Evolutionary conservation across 2,113 vertebrate genomes (phyloP), one percentile per base, ranked within the genome.

Genomic region (Atlantisia rogersi): DNA sequence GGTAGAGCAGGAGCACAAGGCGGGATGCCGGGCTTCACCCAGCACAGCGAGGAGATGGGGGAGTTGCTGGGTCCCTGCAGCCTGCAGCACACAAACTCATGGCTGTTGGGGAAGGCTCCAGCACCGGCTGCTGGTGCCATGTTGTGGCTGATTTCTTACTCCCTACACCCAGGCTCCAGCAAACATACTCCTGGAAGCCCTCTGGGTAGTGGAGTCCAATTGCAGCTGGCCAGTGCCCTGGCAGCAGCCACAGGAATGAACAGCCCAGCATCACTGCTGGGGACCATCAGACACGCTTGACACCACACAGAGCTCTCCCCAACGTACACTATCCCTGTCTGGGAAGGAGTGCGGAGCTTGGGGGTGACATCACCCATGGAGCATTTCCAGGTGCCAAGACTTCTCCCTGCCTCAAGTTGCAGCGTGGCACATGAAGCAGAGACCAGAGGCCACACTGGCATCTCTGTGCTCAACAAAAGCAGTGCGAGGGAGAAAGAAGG

Each of bases 251-350:
- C 0, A 0, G 48, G 59, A 90, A 80, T 4, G 40, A 70, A 39
- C 1, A 73, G 75, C 31, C 48, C 28, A 6, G 4, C 1, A 13
- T 24, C 8, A 35, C 35, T 14, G 26, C 26, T 2, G 29, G 9
- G 0, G 29, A 7, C 75, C 3, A 5, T 15, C 19, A 44, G 80
- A 24, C 55, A 26, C 0, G 10, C 37, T 32, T 32, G 68, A 70
- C 52, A 26, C 22, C 12, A 10, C 7, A 3, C 16, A 5, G 21
- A 50, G 19, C 20, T 85, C 39, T 68, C 39, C n/a, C 4, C 39
- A 44, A 32, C 2, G 0, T 10, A n/a, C 60, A 32, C 4, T 1
- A 24, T 64, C 17, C 37, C 48, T 4, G 0, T 9, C 11, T 0
- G 28, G 25, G 58, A 44, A 59, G 53, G 46, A 52, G 44, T 46